Conservation (phyloP, 2,113 vertebrate genomes). For the Thalassoma bifasciatum region DNA sequence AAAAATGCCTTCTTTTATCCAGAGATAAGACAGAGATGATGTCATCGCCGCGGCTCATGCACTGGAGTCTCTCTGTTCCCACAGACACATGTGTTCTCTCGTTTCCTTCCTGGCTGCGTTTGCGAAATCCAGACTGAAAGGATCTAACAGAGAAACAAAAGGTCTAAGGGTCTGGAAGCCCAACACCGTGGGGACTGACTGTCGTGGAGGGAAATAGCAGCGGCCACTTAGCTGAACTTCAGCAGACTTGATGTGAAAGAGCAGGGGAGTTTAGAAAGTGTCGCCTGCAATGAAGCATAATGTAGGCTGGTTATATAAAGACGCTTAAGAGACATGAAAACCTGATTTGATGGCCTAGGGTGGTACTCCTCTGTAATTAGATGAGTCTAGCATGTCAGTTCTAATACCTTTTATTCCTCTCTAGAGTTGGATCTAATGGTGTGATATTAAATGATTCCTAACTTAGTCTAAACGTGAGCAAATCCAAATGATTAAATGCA, state of each 20-base stretch:
- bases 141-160: not conserved
- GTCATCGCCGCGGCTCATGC: slow-evolving; percentile 58
- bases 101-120: slow-evolving; percentile 61
- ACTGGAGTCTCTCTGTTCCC: slow-evolving; percentile 37
- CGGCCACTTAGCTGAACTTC: not conserved
- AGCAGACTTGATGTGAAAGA: not conserved
- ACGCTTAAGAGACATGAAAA: not conserved
- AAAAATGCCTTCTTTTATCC: slow-evolving; percentile 61
- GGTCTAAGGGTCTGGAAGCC: not conserved
- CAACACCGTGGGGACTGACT: not conserved
- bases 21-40: slow-evolving; percentile 66
- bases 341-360: not conserved
- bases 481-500: not conserved
- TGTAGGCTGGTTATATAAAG: slow-evolving; percentile 12
- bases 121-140: slow-evolving; percentile 27
- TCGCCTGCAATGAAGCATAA: not conserved
- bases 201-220: not conserved
- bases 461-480: not conserved
- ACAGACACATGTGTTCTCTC: slow-evolving; percentile 27
- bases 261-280: not conserved
- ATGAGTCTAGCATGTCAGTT: not conserved
- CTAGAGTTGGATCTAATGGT: not conserved
- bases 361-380: not conserved
- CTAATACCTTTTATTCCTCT: not conserved
- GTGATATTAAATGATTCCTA: not conserved